Conservation (phyloP, 2,797 vertebrate species). For the Malurus splendens region DNA sequence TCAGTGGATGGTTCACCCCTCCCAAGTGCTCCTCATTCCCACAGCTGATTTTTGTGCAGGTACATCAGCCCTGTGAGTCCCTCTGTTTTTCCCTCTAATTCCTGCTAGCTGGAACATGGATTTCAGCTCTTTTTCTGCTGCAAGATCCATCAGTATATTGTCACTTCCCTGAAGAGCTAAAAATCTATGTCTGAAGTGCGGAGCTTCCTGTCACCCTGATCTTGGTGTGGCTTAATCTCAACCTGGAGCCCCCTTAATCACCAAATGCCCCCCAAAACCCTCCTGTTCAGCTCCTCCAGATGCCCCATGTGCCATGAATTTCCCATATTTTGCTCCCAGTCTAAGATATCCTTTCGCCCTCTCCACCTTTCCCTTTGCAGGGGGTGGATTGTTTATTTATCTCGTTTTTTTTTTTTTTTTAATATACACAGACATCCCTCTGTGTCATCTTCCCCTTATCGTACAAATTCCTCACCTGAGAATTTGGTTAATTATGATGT, state of each 20-base stretch:
- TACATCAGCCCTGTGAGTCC: rapidly evolving
- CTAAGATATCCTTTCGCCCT: rapidly evolving
- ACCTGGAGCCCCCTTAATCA: neutral
- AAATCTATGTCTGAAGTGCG: neutral
- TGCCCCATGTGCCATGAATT: neutral
- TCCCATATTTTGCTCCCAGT: neutral
- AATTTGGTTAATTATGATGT: neutral
- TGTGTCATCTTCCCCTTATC: too few species aligned
- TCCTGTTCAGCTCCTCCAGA: neutral
- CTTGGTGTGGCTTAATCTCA: rapidly evolving
- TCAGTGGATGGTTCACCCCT: neutral
- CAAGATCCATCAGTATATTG: neutral
- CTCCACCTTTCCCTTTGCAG: rapidly evolving
- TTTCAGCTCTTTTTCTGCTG: neutral
- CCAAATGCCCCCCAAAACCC: rapidly evolving
- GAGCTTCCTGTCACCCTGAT: neutral
- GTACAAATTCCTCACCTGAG: neutral
- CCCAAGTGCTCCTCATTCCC: rapidly evolving
- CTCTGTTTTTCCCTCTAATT: neutral
- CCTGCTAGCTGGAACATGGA: neutral
- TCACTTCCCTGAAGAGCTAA: neutral
- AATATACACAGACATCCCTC: neutral
- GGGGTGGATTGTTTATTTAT: neutral
- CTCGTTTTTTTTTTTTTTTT: too few species aligned
- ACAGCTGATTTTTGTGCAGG: neutral